Conservation (phyloP, 1,140 invertebrate genomes). For the Ooceraea biroi region DNA sequence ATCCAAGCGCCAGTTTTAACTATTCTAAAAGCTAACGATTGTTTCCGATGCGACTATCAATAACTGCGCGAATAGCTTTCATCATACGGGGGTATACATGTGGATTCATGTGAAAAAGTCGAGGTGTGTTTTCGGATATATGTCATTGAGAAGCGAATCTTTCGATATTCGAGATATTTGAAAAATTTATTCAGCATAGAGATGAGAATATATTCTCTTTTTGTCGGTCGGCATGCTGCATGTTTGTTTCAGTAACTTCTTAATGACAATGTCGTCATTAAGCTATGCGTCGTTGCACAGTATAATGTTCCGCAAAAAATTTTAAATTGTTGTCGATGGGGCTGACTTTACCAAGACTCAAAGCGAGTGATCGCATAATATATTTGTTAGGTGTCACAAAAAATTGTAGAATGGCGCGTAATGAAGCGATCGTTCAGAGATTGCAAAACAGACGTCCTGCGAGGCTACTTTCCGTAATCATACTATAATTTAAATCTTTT, state of each 20-base stretch:
- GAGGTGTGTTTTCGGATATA: no score
- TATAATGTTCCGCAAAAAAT: slow-evolving; percentile 2
- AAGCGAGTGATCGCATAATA: no score
- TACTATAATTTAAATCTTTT: no score
- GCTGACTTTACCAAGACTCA: background rate
- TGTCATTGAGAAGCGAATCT: no score
- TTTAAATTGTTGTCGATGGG: background rate
- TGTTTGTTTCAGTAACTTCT: background rate
- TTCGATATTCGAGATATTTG: background rate
- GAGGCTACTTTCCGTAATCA: no score
- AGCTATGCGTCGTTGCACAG: background rate
- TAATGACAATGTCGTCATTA: background rate
- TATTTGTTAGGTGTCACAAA: no score
- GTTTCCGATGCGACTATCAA: background rate
- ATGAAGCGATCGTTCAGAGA: no score
- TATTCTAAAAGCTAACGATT: background rate
- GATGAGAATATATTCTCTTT: background rate
- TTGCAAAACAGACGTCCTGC: no score
- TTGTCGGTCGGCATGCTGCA: background rate
- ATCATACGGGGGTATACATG: no score
- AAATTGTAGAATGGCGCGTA: no score
- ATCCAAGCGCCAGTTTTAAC: background rate
- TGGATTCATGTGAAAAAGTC: no score
- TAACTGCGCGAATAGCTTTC: background rate
- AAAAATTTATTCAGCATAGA: background rate